phyloP scores from a whole-genome alignment of 2,113 vertebrate genomes.

The Entelurus aequoreus region DNA sequence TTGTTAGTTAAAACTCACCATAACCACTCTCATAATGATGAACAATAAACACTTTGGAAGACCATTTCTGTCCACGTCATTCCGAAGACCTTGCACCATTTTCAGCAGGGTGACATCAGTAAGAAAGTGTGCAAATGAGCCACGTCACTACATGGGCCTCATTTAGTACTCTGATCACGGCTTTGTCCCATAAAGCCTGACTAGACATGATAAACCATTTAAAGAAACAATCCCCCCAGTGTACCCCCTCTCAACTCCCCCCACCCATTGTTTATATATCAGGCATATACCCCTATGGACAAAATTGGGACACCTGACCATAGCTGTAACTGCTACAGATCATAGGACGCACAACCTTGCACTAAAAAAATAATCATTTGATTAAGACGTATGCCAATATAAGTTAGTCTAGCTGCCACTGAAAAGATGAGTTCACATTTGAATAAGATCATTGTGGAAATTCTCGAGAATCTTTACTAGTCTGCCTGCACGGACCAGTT shows the following conservation, averaged over 20 bases:
- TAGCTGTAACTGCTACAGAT: too few relatives aligned
- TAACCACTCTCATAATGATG: background rate
- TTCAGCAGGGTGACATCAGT: constrained; percentile 39
- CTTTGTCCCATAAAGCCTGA: background rate
- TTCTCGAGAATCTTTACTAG: constrained; percentile 10
- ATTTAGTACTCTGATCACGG: background rate
- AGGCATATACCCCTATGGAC: background rate
- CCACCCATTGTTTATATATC: background rate
- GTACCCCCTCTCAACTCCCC: background rate
- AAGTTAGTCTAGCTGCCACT: too few relatives aligned
- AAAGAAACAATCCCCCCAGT: background rate
- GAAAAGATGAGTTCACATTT: too few relatives aligned
- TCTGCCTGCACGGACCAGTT: constrained; percentile 19
- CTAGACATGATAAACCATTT: constrained; percentile 3
- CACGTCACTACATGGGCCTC: constrained; percentile 1
- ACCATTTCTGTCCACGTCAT: constrained; percentile 14
- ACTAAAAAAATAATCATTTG: too few relatives aligned
- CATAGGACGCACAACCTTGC: too few relatives aligned
- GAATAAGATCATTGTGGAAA: background rate
- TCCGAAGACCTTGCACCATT: constrained; percentile 28
- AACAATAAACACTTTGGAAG: background rate
- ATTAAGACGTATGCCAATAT: too few relatives aligned
- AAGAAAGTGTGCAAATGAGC: background rate
- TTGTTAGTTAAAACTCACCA: background rate
- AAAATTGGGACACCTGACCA: background rate